Conservation (phyloP, 2,888 invertebrate species). For the Ditula angustiorana region DNA sequence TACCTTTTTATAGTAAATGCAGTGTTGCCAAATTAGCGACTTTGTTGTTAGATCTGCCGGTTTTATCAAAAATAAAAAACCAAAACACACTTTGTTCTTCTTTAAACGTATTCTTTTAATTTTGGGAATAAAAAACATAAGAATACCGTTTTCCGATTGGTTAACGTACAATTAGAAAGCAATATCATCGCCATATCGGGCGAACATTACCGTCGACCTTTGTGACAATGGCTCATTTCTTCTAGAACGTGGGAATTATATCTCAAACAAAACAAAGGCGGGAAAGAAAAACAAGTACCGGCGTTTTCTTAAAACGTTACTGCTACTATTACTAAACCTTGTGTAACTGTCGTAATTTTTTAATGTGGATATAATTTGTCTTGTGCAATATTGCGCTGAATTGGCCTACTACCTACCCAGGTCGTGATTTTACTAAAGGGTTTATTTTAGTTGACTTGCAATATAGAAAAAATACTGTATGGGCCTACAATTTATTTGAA, state of each 20-base stretch:
- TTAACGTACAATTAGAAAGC: conserved; percentile 27
- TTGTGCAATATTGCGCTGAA: conserved; percentile 29
- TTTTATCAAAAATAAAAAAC: no score
- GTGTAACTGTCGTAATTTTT: conserved; percentile 52
- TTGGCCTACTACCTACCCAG: conserved; percentile 17
- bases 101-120: no score
- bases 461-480: no score
- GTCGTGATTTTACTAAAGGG: no score
- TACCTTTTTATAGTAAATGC: no score
- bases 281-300: conserved; percentile 61
- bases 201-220: conserved; percentile 41
- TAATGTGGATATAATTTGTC: conserved; percentile 27
- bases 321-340: conserved; percentile 62
- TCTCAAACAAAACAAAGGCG: conserved; percentile 67
- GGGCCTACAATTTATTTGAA: no score
- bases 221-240: conserved; percentile 55
- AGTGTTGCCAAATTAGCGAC: no score
- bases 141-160: neutral
- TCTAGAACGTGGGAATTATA: conserved; percentile 74
- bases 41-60: no score
- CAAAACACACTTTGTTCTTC: no score
- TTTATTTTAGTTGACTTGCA: no score
- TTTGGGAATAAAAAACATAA: neutral
- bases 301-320: conserved; percentile 67
- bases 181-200: conserved; percentile 24